Conservation (phyloP, 2,797 vertebrate genomes). For the Pelobates cultripes region DNA sequence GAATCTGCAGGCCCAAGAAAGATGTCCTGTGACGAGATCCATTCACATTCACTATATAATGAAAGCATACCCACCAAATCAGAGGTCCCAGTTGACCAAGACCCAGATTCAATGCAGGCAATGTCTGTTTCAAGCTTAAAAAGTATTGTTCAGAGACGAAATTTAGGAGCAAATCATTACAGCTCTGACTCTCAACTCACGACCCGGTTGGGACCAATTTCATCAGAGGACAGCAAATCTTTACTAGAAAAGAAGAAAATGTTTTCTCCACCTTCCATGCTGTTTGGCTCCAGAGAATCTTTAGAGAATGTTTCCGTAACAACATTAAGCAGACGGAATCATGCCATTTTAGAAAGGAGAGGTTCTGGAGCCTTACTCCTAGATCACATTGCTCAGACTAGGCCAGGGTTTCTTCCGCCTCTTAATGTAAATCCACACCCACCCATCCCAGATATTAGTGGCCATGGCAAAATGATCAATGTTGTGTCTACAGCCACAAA, state of each 20-base stretch:
- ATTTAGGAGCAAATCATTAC: constrained; percentile 81
- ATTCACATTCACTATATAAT: constrained; percentile 69
- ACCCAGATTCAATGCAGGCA: constrained; percentile 70
- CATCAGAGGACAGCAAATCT: constrained; percentile 66
- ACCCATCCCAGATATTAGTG: constrained; percentile 73
- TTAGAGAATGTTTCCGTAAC: constrained; percentile 67
- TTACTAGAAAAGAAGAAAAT: constrained; percentile 76
- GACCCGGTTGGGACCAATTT: constrained; percentile 62
- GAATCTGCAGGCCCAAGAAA: constrained; percentile 75
- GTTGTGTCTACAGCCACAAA: constrained; percentile 73
- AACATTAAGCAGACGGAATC: constrained; percentile 67
- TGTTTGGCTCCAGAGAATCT: constrained; percentile 76
- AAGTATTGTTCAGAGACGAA: constrained; percentile 77
- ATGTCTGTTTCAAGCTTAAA: constrained; percentile 79
- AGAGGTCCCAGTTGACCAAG: constrained; percentile 66
- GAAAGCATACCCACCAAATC: constrained; percentile 70
- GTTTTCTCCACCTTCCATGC: constrained; percentile 69
- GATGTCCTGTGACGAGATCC: constrained; percentile 80
- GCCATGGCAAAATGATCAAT: constrained; percentile 65
- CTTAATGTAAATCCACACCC: constrained; percentile 74
- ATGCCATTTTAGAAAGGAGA: constrained; percentile 71
- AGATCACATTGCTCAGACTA: constrained; percentile 75
- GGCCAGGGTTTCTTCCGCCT: constrained; percentile 85
- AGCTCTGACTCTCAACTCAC: constrained; percentile 85
- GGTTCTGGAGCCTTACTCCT: constrained; percentile 76